Conservation (phyloP, 1,140 invertebrate genomes). For the Apis cerana region DNA sequence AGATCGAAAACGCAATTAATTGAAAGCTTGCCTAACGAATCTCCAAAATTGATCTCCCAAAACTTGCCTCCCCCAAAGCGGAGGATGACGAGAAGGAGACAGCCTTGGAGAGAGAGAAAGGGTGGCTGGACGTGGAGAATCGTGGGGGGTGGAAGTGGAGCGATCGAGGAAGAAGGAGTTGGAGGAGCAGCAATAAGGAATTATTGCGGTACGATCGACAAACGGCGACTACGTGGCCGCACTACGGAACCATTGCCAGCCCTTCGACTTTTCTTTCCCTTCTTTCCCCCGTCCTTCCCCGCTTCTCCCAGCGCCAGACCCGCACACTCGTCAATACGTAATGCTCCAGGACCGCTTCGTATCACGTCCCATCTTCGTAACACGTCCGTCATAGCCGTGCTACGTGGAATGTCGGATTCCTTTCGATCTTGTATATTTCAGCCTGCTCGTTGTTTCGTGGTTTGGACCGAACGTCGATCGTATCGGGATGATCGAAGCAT, state of each 20-base stretch:
- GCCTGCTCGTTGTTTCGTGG: not conserved
- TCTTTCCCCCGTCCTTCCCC: slow-evolving; percentile 26
- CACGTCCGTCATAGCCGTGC: slow-evolving; percentile 22
- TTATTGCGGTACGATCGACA: slow-evolving; percentile 82
- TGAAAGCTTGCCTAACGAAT: too few relatives aligned
- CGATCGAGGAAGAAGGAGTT: slow-evolving; percentile 60
- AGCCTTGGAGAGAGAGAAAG: not conserved
- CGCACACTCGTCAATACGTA: slow-evolving; percentile 74
- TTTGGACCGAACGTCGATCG: too few relatives aligned
- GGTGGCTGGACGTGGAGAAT: slow-evolving; percentile 12
- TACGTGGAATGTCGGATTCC: slow-evolving; percentile 69
- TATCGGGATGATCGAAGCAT: too few relatives aligned
- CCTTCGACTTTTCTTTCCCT: slow-evolving; percentile 51
- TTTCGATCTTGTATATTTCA: slow-evolving; percentile 60
- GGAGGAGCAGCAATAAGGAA: slow-evolving; percentile 81
- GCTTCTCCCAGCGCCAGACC: slow-evolving; percentile 29
- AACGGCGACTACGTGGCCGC: slow-evolving; percentile 80
- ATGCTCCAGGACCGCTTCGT: slow-evolving; percentile 58
- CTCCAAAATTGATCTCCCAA: too few relatives aligned
- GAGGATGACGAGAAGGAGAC: slow-evolving; percentile 45
- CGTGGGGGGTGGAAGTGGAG: slow-evolving; percentile 24
- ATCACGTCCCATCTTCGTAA: not conserved
- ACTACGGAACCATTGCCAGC: slow-evolving; percentile 73
- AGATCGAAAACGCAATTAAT: too few relatives aligned
- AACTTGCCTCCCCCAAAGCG: slow-evolving; percentile 36